Base-by-base conservation (phyloP, 2,797 vertebrate species). In the Ficedula albicollis region DNA sequence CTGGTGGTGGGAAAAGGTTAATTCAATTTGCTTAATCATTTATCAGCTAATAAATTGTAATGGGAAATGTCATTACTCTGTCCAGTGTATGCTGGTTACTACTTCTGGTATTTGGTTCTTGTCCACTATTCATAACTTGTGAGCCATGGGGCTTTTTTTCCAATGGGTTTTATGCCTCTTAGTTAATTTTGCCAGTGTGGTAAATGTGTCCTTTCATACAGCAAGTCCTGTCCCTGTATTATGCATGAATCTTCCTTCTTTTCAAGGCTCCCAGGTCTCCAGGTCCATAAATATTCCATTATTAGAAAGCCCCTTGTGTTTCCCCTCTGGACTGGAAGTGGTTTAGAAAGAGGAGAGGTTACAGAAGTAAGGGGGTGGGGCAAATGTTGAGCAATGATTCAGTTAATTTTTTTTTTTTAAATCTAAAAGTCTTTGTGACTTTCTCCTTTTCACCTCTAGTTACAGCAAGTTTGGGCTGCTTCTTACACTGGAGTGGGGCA, bases 201-300 rank as follows among this genome's bases (percentile, higher is more conserved):
- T 86, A 74, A 87, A 93, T 94, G 81, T 3, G 1, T 92, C 69
- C 58, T 83, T 93, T 94, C 74, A 39, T 39, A 49, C 21, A 39
- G 90, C 91, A 82, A 34, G 67, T 54, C 55, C 62, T 7, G 8
- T 44, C 59, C 49, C 60, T 94, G 62, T 94, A 96, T 97, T 96
- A 95, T 96, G 91, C 79, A 95, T 96, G 88, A 91, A 68, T 89
- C 36, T 89, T 87, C n/a, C 58, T 91, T 82, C 76, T 93, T 97
- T 93, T 86, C 81, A 91, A n/a, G 66, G 63, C 83, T 84, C 74
- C 54, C 15, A 10, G 79, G 81, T 94, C 92, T 95, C 88, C 66
- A 72, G 70, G 38, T 90, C 89, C 72, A 91, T 97, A 95, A 97
- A 97, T 96, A 96, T 94, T 93, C 69, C 56, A 95, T 94, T 21